Percentiles rank a stretch among this genome's conserved stretches.
phyloP scores from a whole-genome alignment of 2,888 invertebrate genomes.

The Mesochorus sp. region DNA sequence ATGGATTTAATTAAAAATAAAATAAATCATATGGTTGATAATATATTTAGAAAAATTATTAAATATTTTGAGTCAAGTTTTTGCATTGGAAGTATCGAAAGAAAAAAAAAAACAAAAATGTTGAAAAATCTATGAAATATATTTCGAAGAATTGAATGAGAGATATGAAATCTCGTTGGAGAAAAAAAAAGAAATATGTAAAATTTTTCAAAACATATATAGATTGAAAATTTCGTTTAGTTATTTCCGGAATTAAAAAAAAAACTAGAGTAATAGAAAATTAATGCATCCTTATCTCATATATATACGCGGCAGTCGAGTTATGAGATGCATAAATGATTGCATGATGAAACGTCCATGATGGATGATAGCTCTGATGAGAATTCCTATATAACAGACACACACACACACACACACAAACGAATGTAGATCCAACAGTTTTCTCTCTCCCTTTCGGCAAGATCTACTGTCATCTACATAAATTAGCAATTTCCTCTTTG shows the following conservation, averaged over 20 bases:
- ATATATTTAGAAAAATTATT: no score
- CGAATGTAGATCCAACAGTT: no score
- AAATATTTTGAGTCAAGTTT: no score
- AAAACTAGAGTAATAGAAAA: conserved; percentile 26
- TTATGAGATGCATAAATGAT: conserved; percentile 54
- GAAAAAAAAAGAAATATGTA: neutral
- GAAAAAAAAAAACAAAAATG: no score
- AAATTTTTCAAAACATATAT: neutral
- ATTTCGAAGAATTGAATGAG: no score
- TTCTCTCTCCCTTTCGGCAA: conserved; percentile 12
- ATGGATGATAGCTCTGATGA: conserved; percentile 54
- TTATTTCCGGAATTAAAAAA: neutral
- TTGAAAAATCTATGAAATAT: no score
- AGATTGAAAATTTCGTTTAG: neutral
- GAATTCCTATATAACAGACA: conserved; percentile 52
- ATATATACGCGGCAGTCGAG: conserved; percentile 16
- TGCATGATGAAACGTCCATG: conserved; percentile 40
- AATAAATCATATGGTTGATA: no score
- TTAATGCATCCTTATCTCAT: conserved; percentile 4
- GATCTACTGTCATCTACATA: conserved; percentile 62
- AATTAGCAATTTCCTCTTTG: conserved; percentile 63
- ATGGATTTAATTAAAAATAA: no score
- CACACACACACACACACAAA: no score
- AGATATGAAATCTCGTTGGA: no score
- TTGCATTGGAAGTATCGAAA: no score